phyloP scores from a whole-genome alignment of 2,797 vertebrate genomes.

The Propithecus deckenii region DNA sequence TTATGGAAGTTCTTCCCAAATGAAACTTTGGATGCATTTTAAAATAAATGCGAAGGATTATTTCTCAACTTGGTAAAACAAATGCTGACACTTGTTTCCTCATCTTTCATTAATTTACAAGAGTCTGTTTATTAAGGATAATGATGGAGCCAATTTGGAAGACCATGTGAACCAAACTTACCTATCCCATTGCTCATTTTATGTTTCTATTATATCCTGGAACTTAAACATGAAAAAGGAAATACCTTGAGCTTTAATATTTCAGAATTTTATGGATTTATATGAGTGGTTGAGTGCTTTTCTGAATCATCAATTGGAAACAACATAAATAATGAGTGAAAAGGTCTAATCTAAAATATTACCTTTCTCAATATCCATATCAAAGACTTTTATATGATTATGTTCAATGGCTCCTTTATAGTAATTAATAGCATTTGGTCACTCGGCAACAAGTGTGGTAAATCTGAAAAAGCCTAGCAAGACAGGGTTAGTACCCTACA shows the following conservation, averaged over 20 bases:
- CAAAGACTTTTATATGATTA: neutral
- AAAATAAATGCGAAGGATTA: conserved; percentile 46
- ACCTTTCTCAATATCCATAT: neutral
- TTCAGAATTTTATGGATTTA: neutral
- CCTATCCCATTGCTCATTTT: neutral
- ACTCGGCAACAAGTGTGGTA: neutral
- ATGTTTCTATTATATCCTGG: neutral
- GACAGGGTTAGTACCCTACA: rapidly evolving
- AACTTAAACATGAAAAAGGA: neutral
- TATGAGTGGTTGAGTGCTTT: neutral
- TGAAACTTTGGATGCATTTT: conserved; percentile 48
- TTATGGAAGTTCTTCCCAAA: conserved; percentile 31
- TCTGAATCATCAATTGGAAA: neutral
- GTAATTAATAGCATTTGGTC: neutral
- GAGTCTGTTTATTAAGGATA: neutral
- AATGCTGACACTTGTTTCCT: conserved; percentile 19
- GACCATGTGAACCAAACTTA: neutral
- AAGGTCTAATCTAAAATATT: neutral
- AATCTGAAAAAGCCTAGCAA: neutral
- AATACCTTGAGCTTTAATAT: neutral
- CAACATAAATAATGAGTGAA: neutral
- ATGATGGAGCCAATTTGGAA: neutral
- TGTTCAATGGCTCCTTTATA: neutral
- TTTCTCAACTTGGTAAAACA: conserved; percentile 42
- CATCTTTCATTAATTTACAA: conserved; percentile 49